Conservation (phyloP, 1,140 invertebrate genomes). For the Cecropterus lyciades region DNA sequence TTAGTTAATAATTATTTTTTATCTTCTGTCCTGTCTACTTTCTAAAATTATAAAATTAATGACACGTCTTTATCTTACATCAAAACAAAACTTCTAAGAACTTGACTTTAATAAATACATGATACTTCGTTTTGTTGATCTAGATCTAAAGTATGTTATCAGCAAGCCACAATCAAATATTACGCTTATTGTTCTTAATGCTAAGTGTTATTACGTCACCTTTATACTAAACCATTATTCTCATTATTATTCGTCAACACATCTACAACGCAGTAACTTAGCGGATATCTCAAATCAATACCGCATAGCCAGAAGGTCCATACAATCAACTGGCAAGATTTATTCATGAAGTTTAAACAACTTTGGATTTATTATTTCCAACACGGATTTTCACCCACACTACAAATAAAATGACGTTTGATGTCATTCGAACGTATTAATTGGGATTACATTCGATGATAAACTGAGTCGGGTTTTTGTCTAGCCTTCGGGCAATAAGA, state of each 20-base stretch:
- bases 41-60: background rate
- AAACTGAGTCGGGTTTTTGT: constrained; percentile 26
- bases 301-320: constrained; percentile 3
- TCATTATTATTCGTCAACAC: constrained; percentile 26
- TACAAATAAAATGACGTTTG: constrained; percentile 32
- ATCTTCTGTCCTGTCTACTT: background rate
- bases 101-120: background rate
- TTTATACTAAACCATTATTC: constrained; percentile 5
- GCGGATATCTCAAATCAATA: constrained; percentile 22
- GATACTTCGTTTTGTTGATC: background rate
- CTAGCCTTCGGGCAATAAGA: constrained; percentile 4
- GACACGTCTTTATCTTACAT: background rate
- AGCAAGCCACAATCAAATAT: constrained; percentile 10
- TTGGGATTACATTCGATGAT: constrained; percentile 35
- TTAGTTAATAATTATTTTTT: no score
- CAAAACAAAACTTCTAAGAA: background rate
- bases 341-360: constrained; percentile 24
- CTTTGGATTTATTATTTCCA: constrained; percentile 27
- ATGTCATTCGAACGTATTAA: constrained; percentile 33
- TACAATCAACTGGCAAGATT: constrained; percentile 23
- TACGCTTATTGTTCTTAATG: constrained; percentile 22
- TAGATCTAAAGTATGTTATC: constrained; percentile 8
- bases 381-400: constrained; percentile 27
- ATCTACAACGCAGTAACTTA: constrained; percentile 23
- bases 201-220: constrained; percentile 14